Base-by-base conservation (phyloP, 2,113 vertebrate species). In the Mixornis gularis region DNA sequence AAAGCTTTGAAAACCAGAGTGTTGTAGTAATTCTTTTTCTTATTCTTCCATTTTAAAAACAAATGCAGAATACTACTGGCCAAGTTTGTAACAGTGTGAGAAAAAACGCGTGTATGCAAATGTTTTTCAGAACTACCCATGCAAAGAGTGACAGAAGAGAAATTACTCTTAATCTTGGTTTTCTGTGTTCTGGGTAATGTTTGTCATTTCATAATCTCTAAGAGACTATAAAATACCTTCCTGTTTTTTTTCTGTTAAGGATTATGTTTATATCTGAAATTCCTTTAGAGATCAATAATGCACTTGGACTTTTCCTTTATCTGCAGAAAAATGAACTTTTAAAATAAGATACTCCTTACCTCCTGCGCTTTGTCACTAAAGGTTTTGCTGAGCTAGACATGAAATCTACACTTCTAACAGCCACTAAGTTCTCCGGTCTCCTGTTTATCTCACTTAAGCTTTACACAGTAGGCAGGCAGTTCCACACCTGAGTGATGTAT, bases 401-500 rank as follows among this genome's bases (percentile, higher is more conserved):
- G 30, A 29, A 80, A 76, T 40, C 36, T 77, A 17, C 12, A 29
- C 12, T 55, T 66, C 62, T 53, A 82, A 70, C 17, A 56, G 12
- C 8, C 40, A 26, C 24, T 7, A 60, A 56, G 60, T 56, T 64
- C 41, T 89, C 22, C 29, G 44, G 6, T 71, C 15, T 72, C 40
- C 43, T 29, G 38, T 70, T 62, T 34, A 22, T 17, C 29, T 59
- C 34, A 25, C 8, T 68, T 62, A 17, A 46, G 17, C 10, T 34
- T 58, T 53, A 52, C n/a, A 26, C 4, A 3, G 21, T 3, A 1
- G 44, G 13, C 4, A 4, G 30, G 24, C 13, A 30, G 18, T 41
- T 68, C 32, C 29, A 59, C 9, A 71, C 20, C 34, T 68, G 34
- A 24, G 6, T 0, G 3, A 17, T 1, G 1, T 22, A 7, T 53